These are phyloP conservation scores for Diachrysia chrysitis DNA, from an alignment of 2,888 invertebrate genomes.

Conservation along the genomic window DNA sequence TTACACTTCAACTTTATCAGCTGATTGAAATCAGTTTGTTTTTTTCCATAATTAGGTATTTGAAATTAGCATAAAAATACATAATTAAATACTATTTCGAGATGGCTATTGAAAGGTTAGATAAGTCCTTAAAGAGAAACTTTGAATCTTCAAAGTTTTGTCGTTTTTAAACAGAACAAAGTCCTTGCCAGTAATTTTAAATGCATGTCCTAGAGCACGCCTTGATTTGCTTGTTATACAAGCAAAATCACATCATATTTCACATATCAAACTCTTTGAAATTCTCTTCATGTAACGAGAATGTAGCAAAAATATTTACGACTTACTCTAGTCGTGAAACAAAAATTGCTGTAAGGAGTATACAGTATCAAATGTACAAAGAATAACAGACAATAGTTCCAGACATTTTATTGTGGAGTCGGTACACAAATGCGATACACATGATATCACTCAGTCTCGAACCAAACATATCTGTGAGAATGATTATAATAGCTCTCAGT, in stretches of 20 bases:
- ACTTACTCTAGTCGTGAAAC: not conserved
- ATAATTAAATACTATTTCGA: too few relatives aligned
- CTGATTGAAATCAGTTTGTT: not conserved
- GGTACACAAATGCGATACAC: not conserved
- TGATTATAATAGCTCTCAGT: too few relatives aligned
- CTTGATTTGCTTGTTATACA: too few relatives aligned
- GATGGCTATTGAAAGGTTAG: too few relatives aligned
- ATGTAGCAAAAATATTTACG: not conserved
- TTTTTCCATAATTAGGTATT: not conserved
- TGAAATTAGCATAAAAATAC: not conserved
- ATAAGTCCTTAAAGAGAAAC: too few relatives aligned
- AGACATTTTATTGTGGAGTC: not conserved
- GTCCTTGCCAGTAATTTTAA: too few relatives aligned
- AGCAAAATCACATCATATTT: not conserved
- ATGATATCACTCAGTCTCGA: not conserved
- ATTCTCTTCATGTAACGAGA: not conserved
- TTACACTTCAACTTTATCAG: not conserved
- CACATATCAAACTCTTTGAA: not conserved
- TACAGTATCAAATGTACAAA: not conserved
- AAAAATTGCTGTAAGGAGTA: not conserved
- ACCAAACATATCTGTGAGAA: not conserved
- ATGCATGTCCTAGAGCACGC: too few relatives aligned
- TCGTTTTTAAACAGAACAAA: too few relatives aligned
- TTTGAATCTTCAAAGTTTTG: too few relatives aligned
- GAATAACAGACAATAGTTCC: not conserved